Base-by-base conservation (phyloP, 2,797 vertebrate genomes). In the Pangasius macronema region DNA sequence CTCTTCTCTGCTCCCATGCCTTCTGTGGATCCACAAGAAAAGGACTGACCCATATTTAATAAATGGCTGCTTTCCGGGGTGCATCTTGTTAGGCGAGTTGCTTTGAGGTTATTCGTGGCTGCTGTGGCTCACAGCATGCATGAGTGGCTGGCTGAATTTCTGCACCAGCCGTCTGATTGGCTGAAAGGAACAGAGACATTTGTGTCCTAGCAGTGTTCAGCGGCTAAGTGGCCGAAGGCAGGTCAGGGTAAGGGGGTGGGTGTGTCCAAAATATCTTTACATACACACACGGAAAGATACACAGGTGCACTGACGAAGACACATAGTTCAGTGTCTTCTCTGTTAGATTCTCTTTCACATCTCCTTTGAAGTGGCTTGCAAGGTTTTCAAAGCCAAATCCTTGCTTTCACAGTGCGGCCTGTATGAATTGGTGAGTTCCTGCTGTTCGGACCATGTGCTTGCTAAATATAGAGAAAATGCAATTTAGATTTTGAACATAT, bases 31-130 rank as follows among this genome's bases (percentile, higher is more conserved):
- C 87, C 89, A 77, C 83, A 90, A 86, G 90, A 89, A 87, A 90
- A 90, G 84, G 86, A 83, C 83, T 91, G 90, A 91, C 92, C 92
- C 86, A 89, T 89, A 90, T 92, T 87, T 90, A 90, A 90, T 89
- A 91, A 89, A 91, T 92, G 90, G 88, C 79, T 88, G 89, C 85
- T 83, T 87, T 91, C 89, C 46, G 80, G 83, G 79, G 87, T 88
- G 87, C 90, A 91, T 91, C 88, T 91, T 89, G 87, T 91, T 91
- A 89, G 83, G 86, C 75, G 57, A 86, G 85, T 89, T 89, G 85
- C 86, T 89, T 90, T 88, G 88, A 88, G 87, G 89, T 92, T 89
- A 89, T 92, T 92, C 87, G 89, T 88, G 68, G 86, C 83, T 79
- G 80, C 88, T 83, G 72, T 87, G 84, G 84, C 85, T 86, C 70